Conservation (phyloP, 2,113 vertebrate species). For the Protobothrops flavoviridis region DNA sequence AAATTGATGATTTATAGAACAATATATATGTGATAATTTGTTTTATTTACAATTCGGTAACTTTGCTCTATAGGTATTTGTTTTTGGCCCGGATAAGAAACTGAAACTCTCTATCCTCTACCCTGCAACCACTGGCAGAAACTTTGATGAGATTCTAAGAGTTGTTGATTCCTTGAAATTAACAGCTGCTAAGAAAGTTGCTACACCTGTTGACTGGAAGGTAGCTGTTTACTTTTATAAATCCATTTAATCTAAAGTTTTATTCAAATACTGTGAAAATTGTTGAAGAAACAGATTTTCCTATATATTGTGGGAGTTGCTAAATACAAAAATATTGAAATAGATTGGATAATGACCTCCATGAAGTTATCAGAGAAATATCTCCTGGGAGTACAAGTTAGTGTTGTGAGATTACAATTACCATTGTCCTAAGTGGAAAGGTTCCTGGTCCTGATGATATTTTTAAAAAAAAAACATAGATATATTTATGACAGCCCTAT, state of each 20-base stretch:
- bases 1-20: not conserved
- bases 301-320: not conserved
- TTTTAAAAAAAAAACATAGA: not conserved
- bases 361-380: not conserved
- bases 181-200: constrained; percentile 87
- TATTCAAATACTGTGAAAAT: not conserved
- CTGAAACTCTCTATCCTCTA: constrained; percentile 97
- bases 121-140: constrained; percentile 94
- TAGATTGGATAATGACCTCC: not conserved
- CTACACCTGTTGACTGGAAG: constrained; percentile 97
- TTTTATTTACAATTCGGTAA: constrained; percentile 7
- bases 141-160: constrained; percentile 92
- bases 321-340: not conserved
- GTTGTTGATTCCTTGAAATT: constrained; percentile 93
- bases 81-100: constrained; percentile 95
- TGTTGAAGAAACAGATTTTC: not conserved
- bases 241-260: not conserved
- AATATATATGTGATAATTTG: not conserved
- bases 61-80: constrained; percentile 79
- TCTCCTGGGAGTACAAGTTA: not conserved
- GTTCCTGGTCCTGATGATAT: not conserved
- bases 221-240: constrained; percentile 66
- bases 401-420: too few relatives aligned
- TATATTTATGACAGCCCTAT: not conserved
- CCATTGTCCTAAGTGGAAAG: not conserved